Conservation (phyloP, 1,140 invertebrate species). For the Mylabris phalerata region DNA sequence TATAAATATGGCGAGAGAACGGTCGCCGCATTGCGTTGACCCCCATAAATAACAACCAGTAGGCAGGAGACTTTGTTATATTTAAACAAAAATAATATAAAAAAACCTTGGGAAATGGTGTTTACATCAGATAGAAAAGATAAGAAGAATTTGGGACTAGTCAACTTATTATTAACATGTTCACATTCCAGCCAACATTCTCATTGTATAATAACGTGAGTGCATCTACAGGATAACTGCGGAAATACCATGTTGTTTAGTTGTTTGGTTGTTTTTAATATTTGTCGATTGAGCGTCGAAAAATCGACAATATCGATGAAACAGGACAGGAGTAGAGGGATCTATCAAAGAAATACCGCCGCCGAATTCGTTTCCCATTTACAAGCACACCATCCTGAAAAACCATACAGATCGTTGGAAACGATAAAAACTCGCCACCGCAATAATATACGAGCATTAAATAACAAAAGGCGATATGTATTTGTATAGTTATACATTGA, state of each 20-base stretch:
- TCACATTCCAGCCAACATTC: conserved; percentile 20
- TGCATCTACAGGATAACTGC: conserved; percentile 15
- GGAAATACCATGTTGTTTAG: conserved; percentile 4
- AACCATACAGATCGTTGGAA: too few species aligned
- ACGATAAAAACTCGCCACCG: too few species aligned
- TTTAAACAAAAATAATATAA: conserved; percentile 1
- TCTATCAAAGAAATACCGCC: too few species aligned
- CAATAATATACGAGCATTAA: too few species aligned
- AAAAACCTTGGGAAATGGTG: conserved; percentile 28
- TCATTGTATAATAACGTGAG: conserved; percentile 10
- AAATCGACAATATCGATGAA: too few species aligned
- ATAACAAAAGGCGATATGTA: too few species aligned
- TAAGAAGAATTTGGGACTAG: conserved; percentile 28
- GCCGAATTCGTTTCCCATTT: too few species aligned
- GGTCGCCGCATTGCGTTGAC: conserved; percentile 14
- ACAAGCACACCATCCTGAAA: too few species aligned
- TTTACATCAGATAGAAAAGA: conserved; percentile 28
- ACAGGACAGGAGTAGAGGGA: too few species aligned
- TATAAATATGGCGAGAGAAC: conserved; percentile 6
- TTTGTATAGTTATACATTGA: background rate
- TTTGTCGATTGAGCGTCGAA: too few species aligned
- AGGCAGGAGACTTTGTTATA: conserved; percentile 4
- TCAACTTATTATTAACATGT: conserved; percentile 26
- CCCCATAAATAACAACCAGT: conserved; percentile 27
- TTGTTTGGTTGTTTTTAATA: too few species aligned